Percentiles rank a stretch among this genome's conserved stretches.
Conservation (phyloP, 1,140 invertebrate genomes). For the Aphelinus atriplicis region DNA sequence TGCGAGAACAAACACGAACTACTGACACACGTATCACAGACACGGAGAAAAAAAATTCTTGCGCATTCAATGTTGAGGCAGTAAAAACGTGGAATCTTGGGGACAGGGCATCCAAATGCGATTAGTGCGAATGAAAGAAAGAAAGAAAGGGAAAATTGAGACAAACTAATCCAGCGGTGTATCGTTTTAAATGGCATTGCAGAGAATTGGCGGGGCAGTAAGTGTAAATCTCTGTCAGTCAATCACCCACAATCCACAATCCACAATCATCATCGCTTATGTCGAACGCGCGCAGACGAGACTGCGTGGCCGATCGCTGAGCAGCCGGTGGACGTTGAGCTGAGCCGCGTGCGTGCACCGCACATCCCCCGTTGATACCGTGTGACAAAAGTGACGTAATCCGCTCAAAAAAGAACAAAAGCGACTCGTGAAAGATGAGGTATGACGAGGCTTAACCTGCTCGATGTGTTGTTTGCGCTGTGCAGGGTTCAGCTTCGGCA, state of each 20-base stretch:
- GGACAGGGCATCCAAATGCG: too few species aligned
- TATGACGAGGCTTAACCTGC: slow-evolving; percentile 18
- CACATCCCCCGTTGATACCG: too few species aligned
- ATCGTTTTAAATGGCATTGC: slow-evolving; percentile 36
- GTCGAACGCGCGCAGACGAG: slow-evolving; percentile 15
- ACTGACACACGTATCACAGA: too few species aligned
- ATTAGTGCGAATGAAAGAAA: not conserved
- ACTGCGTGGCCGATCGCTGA: slow-evolving; percentile 3
- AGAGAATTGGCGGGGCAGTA: not conserved
- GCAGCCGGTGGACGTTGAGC: slow-evolving; percentile 2
- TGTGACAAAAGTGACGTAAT: too few species aligned
- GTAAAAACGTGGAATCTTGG: too few species aligned
- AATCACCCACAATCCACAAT: slow-evolving; percentile 26
- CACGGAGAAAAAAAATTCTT: not conserved
- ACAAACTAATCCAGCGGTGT: slow-evolving; percentile 26
- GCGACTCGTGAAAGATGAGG: too few species aligned
- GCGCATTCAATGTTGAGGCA: too few species aligned
- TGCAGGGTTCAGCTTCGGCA: slow-evolving; percentile 77
- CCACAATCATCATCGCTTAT: slow-evolving; percentile 36
- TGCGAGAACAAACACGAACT: not conserved
- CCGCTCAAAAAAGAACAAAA: too few species aligned
- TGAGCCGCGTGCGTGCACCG: not conserved
- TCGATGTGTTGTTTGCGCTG: slow-evolving; percentile 27
- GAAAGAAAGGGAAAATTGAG: slow-evolving; percentile 5
- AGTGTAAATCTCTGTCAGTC: slow-evolving; percentile 22